These are phyloP conservation scores for Kryptolebias marmoratus DNA, from an alignment of 2,113 vertebrate genomes.

Conservation along the genomic window DNA sequence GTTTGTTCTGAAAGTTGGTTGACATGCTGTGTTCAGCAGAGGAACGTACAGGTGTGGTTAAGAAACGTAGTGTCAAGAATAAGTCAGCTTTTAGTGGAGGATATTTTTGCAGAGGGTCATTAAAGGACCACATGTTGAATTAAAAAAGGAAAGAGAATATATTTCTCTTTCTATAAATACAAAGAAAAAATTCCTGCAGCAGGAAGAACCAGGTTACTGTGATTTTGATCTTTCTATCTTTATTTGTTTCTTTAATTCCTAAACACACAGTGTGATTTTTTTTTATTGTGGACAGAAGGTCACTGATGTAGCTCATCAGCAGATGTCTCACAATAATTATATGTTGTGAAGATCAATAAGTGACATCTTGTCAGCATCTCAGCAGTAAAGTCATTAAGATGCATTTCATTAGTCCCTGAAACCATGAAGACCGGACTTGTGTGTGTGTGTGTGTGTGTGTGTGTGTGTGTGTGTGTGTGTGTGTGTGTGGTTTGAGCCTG, in stretches of 20 bases:
- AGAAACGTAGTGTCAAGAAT: too few relatives aligned
- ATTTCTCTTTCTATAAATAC: too few relatives aligned
- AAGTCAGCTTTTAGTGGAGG: too few relatives aligned
- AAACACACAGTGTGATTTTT: not conserved
- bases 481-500: not conserved
- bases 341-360: constrained; percentile 14
- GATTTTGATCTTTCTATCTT: not conserved
- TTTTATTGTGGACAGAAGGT: not conserved
- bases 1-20: not conserved
- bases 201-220: not conserved
- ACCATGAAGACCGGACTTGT: too few relatives aligned
- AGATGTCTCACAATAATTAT: constrained; percentile 23
- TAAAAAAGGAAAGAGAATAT: too few relatives aligned
- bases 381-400: not conserved
- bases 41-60: not conserved
- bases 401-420: not conserved
- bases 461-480: not conserved
- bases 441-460: not conserved
- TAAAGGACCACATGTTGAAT: not conserved
- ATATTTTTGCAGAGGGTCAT: not conserved
- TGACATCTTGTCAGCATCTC: constrained; percentile 9
- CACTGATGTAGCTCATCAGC: constrained; percentile 2
- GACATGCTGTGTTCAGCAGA: not conserved
- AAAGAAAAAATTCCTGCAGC: not conserved
- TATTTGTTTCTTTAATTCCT: not conserved